Evolutionary conservation across 2,113 vertebrate genomes (phyloP).

Genomic region (Pangasianodon hypophthalmus): DNA sequence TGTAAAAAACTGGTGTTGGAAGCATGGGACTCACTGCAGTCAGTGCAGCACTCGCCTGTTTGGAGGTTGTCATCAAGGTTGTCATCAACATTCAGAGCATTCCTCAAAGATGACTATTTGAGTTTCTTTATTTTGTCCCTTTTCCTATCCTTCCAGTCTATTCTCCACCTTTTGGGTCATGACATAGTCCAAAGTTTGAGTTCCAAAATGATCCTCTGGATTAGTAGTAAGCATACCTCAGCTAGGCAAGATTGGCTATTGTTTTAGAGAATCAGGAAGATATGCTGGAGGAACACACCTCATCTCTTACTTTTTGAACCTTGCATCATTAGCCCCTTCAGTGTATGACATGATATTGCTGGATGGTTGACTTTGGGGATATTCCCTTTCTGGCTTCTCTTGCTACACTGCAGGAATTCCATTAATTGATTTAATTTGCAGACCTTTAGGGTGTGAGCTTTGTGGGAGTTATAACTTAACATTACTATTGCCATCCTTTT

Average conservation of each 20-base stretch:
- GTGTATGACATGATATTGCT: background rate
- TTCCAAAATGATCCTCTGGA: background rate
- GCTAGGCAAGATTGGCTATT: background rate
- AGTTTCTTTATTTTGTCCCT: background rate
- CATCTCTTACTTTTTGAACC: background rate
- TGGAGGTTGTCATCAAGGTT: conserved; percentile 53
- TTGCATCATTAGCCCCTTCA: background rate
- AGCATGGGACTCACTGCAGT: conserved; percentile 22
- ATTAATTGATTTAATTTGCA: conserved; percentile 23
- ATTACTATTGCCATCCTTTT: background rate
- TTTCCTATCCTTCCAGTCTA: background rate
- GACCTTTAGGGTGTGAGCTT: background rate
- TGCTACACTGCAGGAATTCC: background rate
- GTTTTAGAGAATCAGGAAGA: background rate
- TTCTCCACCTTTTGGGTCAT: background rate
- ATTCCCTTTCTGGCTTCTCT: background rate
- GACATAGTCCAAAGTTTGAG: background rate
- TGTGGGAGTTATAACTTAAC: conserved; percentile 8
- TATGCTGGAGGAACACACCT: background rate
- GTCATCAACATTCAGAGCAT: conserved; percentile 45
- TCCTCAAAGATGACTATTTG: background rate
- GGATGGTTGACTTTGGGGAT: background rate
- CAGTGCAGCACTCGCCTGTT: conserved; percentile 38
- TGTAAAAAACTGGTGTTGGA: conserved; percentile 47
- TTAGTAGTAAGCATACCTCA: background rate